A percentile compares a stretch with the other conserved stretches of the same genome.
Evolutionary conservation across 2,797 vertebrate species (phyloP).

Genomic region (Enteromius mattozi): DNA sequence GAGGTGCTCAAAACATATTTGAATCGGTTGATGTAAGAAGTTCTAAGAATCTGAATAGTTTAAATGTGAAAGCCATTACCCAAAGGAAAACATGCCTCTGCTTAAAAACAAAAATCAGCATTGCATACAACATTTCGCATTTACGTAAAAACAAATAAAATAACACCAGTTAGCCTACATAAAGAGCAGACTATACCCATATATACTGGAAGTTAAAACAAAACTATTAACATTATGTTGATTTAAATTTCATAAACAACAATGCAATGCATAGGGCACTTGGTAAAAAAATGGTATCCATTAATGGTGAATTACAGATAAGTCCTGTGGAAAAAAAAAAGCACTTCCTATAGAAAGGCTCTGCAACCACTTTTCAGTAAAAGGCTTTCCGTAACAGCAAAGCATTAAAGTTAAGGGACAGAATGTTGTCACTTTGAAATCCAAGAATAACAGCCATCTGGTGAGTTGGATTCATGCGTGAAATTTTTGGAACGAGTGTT

Average conservation of each 20-base stretch:
- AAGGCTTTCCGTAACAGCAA: conserved; percentile 29
- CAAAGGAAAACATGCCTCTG: neutral
- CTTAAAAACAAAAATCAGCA: neutral
- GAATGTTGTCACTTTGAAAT: conserved; percentile 49
- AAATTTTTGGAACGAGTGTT: conserved; percentile 47
- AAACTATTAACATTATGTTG: neutral
- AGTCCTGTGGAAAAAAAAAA: neutral
- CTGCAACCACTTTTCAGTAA: neutral
- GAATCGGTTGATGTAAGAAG: neutral
- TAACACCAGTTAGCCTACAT: neutral
- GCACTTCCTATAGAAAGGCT: neutral
- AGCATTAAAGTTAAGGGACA: conserved; percentile 42
- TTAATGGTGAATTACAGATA: neutral
- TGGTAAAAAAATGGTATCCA: neutral
- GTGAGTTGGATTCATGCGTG: conserved; percentile 46
- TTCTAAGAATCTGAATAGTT: neutral
- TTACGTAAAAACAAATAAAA: neutral
- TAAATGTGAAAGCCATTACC: neutral
- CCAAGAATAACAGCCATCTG: conserved; percentile 59
- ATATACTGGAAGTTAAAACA: neutral
- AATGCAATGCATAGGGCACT: neutral
- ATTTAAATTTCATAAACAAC: conserved; percentile 11
- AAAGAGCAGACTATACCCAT: neutral
- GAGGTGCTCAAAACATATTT: neutral
- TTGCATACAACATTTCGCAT: neutral